Evolutionary conservation across 1,140 invertebrate species (phyloP), one percentile per base, ranked within the genome.

Genomic region (Trichonephila clavata): DNA sequence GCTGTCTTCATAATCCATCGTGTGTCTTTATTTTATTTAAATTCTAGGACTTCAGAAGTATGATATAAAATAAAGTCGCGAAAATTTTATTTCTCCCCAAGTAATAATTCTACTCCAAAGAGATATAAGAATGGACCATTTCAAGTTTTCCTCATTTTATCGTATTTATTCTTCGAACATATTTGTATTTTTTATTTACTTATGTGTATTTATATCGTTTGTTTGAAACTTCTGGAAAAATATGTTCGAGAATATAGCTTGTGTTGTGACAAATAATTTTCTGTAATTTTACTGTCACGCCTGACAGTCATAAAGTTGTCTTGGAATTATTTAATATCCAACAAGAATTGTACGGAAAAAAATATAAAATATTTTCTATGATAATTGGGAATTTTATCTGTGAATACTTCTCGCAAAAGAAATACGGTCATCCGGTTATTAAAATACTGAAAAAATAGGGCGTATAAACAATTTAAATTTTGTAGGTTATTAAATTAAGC

Each of bases 11-110:
- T 92, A 92, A 92, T 92, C 90, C 80, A 84, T 63, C 90, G 57
- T 61, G 61, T 81, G 71, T 92, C 90, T 84, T 92, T 92, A 92
- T 92, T 92, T 90, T 61, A 81, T 90, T 81, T 63, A 61, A 92
- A 57, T 86, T 68, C 80, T 43, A n/a, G 43, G 39, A 68, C 27
- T 83, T 32, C 43, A 20, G 89, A n/a, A 59, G 24, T 86, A n/a
- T 3, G 32, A 92, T 57, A 84, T 92, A 80, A 84, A 92, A 92
- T 92, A 65, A 90, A 92, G 90, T 92, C 80, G 59, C 39, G 32
- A 24, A 27, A 92, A 68, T 83, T 86, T 92, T 86, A 92, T 86
- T 50, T 92, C 50, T n/a, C 27, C 21, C 61, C 81, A 84, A 92
- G 80, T 92, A 92, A 92, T 92, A 92, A 92, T 68, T 92, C 57